Base-by-base conservation (phyloP, 2,888 invertebrate genomes). In the Agrochola litura region DNA sequence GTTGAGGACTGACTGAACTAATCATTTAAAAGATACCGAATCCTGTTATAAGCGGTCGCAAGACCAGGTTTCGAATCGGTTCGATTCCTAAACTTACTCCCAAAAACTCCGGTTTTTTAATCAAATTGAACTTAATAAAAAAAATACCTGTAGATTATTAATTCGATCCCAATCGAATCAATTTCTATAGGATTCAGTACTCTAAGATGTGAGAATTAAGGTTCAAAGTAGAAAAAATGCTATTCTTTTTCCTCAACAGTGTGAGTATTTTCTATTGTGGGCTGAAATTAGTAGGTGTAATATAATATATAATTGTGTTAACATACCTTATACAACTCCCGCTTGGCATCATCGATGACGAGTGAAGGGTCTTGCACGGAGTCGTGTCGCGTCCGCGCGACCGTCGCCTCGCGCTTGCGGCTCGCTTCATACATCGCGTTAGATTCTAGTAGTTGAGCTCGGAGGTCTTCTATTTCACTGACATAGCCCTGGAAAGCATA, bases 401-500 rank as follows among this genome's bases (percentile, higher is more conserved):
- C 93, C 5, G 91, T 89, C 58, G 93, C 93, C 78, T 95, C 95
- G 3, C 96, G 93, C 70, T 93, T 93, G 16, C 96, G 91, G 67
- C 93, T 95, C 63, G 94, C 95, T 73, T 96, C 96, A 82, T 95
- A 94, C 89, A 96, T 81, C 4, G 95, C 95, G 81, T 92, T 99
- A 0, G 99, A 98, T 94, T 99, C 99, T 91, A 99, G 97, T 73
- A 99, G 95, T 92, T 99, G 98, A 0, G 99, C 98, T 90, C 98
- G 97, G 16, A 99, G 95, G 87, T 99, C 98, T 95, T 99, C 99
- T 89, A 99, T 98, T 96, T 99, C 99, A 90, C 97, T 97, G 71
- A 99, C 97, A 94, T 99, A 99, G 1, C 98, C 98, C 92, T 98
- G n/a, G 54, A 54, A 56, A 12, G n/a, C n/a, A 56, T n/a, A 10